Evolutionary conservation across 2,797 vertebrate genomes (phyloP).

Genomic region (Labeo calbasu): DNA sequence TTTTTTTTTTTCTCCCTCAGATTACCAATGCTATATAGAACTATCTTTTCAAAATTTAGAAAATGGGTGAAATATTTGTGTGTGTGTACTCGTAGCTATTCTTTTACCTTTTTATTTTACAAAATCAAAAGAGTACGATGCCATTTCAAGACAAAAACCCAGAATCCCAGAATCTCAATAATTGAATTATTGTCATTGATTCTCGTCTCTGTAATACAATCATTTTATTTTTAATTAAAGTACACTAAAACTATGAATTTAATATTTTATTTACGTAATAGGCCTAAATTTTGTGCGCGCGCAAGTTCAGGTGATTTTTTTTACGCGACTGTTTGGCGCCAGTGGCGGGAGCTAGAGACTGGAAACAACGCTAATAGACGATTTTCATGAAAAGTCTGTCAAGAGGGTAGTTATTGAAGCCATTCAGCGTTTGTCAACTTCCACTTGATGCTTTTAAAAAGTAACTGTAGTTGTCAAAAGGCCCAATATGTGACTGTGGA

Average conservation of each 20-base stretch:
- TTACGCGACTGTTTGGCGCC: not conserved
- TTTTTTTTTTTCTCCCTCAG: too few species aligned
- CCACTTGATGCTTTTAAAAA: not conserved
- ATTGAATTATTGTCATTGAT: too few species aligned
- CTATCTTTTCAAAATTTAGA: too few species aligned
- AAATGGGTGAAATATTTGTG: too few species aligned
- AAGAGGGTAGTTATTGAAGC: not conserved
- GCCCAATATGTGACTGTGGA: not conserved
- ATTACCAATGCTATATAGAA: too few species aligned
- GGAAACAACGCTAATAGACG: not conserved
- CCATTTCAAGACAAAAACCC: too few species aligned
- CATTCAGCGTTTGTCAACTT: not conserved
- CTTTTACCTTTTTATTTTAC: not conserved
- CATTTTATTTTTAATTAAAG: too few species aligned
- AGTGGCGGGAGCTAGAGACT: not conserved
- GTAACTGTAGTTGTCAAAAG: not conserved
- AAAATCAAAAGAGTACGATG: too few species aligned
- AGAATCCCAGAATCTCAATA: too few species aligned
- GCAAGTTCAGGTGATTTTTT: not conserved
- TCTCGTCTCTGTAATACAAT: too few species aligned
- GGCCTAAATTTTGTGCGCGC: not conserved
- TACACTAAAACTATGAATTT: too few species aligned
- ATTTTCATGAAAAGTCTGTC: not conserved
- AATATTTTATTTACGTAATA: too few species aligned
- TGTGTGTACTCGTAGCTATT: not conserved